phyloP scores from a whole-genome alignment of 2,888 invertebrate species.

The Monopis laevigella region DNA sequence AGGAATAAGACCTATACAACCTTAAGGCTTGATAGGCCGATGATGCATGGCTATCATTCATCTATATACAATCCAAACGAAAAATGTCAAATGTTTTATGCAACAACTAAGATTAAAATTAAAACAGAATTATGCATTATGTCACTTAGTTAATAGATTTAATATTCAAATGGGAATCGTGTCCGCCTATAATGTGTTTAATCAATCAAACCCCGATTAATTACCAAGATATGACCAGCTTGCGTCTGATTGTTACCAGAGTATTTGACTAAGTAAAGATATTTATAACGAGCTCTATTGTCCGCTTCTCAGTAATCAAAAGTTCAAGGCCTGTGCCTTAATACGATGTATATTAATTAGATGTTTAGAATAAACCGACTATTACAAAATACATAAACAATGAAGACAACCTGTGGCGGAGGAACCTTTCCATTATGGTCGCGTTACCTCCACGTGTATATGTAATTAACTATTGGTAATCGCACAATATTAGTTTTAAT shows the following conservation, averaged over 20 bases:
- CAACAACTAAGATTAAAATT: constrained; percentile 46
- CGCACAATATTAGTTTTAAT: background rate
- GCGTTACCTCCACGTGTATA: constrained; percentile 1
- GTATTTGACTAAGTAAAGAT: constrained; percentile 42
- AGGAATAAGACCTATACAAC: too few relatives aligned
- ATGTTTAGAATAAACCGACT: constrained; percentile 39
- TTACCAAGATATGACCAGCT: constrained; percentile 56
- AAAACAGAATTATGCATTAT: constrained; percentile 61
- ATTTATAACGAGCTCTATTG: constrained; percentile 53
- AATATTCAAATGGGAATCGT: constrained; percentile 63
- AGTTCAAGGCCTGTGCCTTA: constrained; percentile 50
- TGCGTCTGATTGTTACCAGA: constrained; percentile 37
- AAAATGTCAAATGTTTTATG: constrained; percentile 46
- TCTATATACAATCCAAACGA: too few relatives aligned
- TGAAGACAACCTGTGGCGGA: background rate
- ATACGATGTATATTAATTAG: constrained; percentile 62
- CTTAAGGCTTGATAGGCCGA: too few relatives aligned
- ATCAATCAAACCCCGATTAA: constrained; percentile 66
- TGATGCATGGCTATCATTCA: too few relatives aligned
- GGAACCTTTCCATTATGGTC: background rate
- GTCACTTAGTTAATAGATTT: constrained; percentile 58
- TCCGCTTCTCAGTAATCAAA: constrained; percentile 51
- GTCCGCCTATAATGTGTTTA: constrained; percentile 59
- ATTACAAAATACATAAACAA: constrained; percentile 1
- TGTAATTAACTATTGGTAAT: constrained; percentile 7